Evolutionary conservation across 1,140 invertebrate species (phyloP).

Genomic region (Sitophilus oryzae): DNA sequence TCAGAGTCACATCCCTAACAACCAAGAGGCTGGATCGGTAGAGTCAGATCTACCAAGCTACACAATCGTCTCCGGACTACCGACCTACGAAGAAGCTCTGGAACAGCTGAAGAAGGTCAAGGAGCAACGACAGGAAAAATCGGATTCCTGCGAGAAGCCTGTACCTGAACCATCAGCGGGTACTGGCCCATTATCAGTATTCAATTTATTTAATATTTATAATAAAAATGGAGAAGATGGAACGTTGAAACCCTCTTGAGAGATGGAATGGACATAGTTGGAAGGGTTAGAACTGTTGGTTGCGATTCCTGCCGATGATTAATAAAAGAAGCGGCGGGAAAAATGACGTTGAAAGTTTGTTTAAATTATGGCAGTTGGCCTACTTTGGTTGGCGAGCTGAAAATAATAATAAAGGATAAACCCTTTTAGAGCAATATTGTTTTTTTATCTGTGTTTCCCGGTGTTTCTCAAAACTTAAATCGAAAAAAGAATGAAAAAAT

Average conservation of each 20-base stretch:
- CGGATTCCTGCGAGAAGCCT: background rate
- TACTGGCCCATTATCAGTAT: background rate
- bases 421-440: too few relatives aligned
- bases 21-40: slow-evolving; percentile 28
- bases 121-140: slow-evolving; percentile 16
- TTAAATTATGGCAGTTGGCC: too few relatives aligned
- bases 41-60: slow-evolving; percentile 55
- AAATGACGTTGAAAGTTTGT: too few relatives aligned
- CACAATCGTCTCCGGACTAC: slow-evolving; percentile 56
- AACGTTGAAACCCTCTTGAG: background rate
- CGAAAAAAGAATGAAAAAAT: too few relatives aligned
- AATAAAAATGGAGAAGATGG: background rate
- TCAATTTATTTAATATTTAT: background rate
- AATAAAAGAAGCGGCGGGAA: too few relatives aligned
- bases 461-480: too few relatives aligned
- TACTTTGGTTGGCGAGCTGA: too few relatives aligned
- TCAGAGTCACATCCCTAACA: slow-evolving; percentile 32
- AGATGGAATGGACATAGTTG: too few relatives aligned
- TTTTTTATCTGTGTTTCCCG: too few relatives aligned
- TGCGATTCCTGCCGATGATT: too few relatives aligned
- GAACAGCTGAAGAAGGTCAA: slow-evolving; percentile 47
- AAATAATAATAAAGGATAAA: too few relatives aligned
- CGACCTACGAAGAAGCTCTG: slow-evolving; percentile 56
- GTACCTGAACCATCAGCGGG: background rate
- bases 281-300: too few relatives aligned